Evolutionary conservation across 2,888 invertebrate species (phyloP).

Genomic region (Drosophila prolongata): DNA sequence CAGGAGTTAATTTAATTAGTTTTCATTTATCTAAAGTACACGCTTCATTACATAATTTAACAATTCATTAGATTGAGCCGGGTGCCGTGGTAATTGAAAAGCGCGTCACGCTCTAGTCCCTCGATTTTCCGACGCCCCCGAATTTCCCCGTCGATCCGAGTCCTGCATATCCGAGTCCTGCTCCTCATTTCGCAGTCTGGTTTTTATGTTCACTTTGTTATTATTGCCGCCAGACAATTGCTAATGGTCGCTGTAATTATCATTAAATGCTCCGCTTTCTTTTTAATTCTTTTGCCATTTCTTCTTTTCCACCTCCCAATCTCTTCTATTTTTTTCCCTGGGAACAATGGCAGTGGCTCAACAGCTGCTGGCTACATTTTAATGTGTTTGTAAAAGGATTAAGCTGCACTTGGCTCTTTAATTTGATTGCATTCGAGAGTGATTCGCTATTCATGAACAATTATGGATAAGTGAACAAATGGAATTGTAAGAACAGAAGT

Average conservation of each 20-base stretch:
- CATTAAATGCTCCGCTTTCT: slow-evolving; percentile 62
- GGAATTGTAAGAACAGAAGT: background rate
- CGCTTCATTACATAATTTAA: slow-evolving; percentile 71
- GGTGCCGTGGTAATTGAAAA: slow-evolving; percentile 59
- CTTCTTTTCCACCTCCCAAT: slow-evolving; percentile 4
- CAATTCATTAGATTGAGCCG: slow-evolving; percentile 67
- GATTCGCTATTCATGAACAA: slow-evolving; percentile 13
- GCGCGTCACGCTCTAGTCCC: slow-evolving; percentile 55
- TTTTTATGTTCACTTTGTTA: slow-evolving; percentile 53
- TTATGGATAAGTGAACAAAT: background rate
- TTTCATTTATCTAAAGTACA: slow-evolving; percentile 70
- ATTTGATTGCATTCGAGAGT: slow-evolving; percentile 27
- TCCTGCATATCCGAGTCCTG: slow-evolving; percentile 13
- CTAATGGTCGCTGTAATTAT: slow-evolving; percentile 68
- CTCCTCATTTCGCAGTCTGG: slow-evolving; percentile 27
- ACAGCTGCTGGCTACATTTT: slow-evolving; percentile 50
- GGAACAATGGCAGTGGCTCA: slow-evolving; percentile 41
- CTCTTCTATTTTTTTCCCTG: slow-evolving; percentile 5
- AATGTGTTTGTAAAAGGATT: slow-evolving; percentile 52
- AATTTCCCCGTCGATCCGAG: background rate
- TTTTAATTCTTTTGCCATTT: slow-evolving; percentile 28
- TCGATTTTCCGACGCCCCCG: slow-evolving; percentile 3
- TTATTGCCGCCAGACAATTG: slow-evolving; percentile 68
- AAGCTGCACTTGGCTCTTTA: slow-evolving; percentile 45
- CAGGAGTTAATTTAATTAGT: slow-evolving; percentile 64